Evolutionary conservation across 1,140 invertebrate species (phyloP).

Genomic region (Diorhabda sublineata): DNA sequence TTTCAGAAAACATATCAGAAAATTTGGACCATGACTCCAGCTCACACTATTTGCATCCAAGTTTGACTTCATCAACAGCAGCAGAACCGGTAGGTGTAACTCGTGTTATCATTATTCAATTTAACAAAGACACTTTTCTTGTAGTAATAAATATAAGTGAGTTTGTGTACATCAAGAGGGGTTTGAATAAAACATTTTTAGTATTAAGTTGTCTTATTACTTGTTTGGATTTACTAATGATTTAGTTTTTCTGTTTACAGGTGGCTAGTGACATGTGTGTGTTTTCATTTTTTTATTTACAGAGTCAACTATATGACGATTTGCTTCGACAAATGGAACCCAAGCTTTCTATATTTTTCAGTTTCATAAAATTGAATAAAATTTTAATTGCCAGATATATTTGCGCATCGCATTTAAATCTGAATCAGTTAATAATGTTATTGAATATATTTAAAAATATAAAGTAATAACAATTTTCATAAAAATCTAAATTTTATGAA

Average conservation of each 20-base stretch:
- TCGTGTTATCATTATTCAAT: slow-evolving; percentile 9
- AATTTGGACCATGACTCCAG: slow-evolving; percentile 42
- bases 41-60: slow-evolving; percentile 78
- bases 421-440: no score
- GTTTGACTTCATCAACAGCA: slow-evolving; percentile 55
- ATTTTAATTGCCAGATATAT: no score
- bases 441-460: no score
- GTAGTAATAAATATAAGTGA: slow-evolving; percentile 17
- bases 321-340: no score
- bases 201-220: slow-evolving; percentile 7
- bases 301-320: not conserved
- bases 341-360: no score
- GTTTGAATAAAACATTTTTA: slow-evolving; percentile 20
- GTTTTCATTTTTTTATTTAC: slow-evolving; percentile 18
- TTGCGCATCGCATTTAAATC: no score
- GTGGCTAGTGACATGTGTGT: slow-evolving; percentile 12
- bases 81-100: slow-evolving; percentile 55
- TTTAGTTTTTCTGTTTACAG: slow-evolving; percentile 31
- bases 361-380: no score
- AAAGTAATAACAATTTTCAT: no score
- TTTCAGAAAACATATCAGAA: slow-evolving; percentile 9
- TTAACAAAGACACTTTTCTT: slow-evolving; percentile 24
- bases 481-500: no score
- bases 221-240: slow-evolving; percentile 29
- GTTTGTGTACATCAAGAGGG: slow-evolving; percentile 17